These are phyloP conservation scores for Catharus fuscescens DNA, from an alignment of 2,113 vertebrate genomes.

Conservation along the genomic window DNA sequence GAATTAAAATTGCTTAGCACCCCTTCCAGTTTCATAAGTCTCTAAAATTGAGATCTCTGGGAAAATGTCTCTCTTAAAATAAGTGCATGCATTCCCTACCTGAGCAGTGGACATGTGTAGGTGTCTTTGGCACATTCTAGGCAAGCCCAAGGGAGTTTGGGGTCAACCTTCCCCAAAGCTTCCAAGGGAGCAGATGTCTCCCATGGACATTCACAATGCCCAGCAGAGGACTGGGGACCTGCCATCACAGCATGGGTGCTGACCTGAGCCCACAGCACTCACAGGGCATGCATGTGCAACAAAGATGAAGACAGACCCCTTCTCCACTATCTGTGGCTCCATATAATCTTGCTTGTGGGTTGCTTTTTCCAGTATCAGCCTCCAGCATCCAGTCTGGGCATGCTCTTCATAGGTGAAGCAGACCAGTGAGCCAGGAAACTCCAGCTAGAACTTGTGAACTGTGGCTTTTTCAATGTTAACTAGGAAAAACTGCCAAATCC, in stretches of 20 bases:
- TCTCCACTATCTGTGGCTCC: not conserved
- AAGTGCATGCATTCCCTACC: not conserved
- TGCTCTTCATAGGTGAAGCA: not conserved
- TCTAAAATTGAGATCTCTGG: not conserved
- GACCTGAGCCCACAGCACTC: not conserved
- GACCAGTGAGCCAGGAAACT: not conserved
- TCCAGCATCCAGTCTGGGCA: not conserved
- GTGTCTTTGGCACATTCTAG: not conserved
- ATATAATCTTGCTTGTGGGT: not conserved
- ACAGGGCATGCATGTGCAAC: not conserved
- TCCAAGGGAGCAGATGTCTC: not conserved
- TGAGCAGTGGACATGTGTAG: rapidly evolving
- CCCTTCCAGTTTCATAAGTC: rapidly evolving
- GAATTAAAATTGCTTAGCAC: not conserved
- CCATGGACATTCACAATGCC: not conserved
- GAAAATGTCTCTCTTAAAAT: not conserved
- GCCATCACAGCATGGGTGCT: not conserved
- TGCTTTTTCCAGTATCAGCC: not conserved
- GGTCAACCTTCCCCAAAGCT: not conserved
- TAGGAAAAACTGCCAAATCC: not conserved
- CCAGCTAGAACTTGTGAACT: not conserved
- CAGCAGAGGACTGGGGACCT: not conserved
- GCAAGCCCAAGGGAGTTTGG: not conserved
- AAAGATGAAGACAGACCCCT: not conserved
- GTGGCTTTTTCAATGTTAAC: not conserved